Percentiles rank a stretch among this genome's conserved stretches.
phyloP scores from a whole-genome alignment of 1,140 invertebrate genomes.

The Drosophila ananassae region DNA sequence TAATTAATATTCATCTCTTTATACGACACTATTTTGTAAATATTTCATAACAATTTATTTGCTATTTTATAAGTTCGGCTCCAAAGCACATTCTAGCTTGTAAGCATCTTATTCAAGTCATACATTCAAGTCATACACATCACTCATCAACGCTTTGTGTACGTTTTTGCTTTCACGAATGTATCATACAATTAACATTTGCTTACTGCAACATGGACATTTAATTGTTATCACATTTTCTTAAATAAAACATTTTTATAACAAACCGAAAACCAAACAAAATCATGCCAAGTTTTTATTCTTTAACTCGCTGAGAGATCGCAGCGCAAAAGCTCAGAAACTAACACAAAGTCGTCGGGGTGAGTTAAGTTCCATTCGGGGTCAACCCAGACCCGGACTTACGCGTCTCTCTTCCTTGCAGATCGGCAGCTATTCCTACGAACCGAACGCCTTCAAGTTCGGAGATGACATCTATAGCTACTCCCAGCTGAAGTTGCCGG shows the following conservation, averaged over 20 bases:
- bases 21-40: constrained; percentile 47
- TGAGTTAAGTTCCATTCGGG: constrained; percentile 64
- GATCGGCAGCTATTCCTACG: constrained; percentile 89
- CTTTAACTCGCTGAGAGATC: constrained; percentile 49
- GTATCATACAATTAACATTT: constrained; percentile 72
- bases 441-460: constrained; percentile 93
- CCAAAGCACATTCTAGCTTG: constrained; percentile 14
- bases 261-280: constrained; percentile 40
- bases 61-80: constrained; percentile 37
- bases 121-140: constrained; percentile 36
- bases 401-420: constrained; percentile 76
- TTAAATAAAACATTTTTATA: constrained; percentile 63
- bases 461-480: constrained; percentile 92
- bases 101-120: constrained; percentile 2
- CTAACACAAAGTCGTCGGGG: constrained; percentile 81
- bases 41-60: constrained; percentile 65
- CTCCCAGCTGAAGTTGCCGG: constrained; percentile 88
- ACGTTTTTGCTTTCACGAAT: constrained; percentile 80
- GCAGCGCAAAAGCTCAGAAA: constrained; percentile 67
- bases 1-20: constrained; percentile 21
- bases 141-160: constrained; percentile 83
- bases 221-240: constrained; percentile 69
- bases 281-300: constrained; percentile 65
- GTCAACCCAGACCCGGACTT: constrained; percentile 20
- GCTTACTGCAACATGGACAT: constrained; percentile 53